A percentile compares a stretch with the other conserved stretches of the same genome.
These are phyloP conservation scores for Pimephales promelas DNA, from an alignment of 2,113 vertebrate species.

Conservation along the genomic window DNA sequence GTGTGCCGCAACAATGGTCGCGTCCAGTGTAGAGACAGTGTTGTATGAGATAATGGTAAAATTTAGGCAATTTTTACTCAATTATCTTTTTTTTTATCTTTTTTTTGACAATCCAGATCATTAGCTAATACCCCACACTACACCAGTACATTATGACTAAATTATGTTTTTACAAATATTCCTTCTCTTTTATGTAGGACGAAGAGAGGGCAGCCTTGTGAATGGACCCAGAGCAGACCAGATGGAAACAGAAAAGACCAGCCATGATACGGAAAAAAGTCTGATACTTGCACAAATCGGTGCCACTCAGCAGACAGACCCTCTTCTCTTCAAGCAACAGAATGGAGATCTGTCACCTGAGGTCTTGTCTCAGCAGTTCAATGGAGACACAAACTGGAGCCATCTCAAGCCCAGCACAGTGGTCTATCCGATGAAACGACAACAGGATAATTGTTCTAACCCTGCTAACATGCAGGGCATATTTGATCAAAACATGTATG, in stretches of 20 bases:
- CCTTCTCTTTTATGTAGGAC: conserved; percentile 65
- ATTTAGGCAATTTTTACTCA: not conserved
- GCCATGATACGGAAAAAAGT: conserved; percentile 92
- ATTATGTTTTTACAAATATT: not conserved
- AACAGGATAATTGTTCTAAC: conserved; percentile 73
- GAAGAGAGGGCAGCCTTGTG: conserved; percentile 88
- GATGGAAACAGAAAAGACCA: conserved; percentile 97
- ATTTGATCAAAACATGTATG: conserved; percentile 73
- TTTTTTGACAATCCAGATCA: not conserved
- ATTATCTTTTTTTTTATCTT: not conserved
- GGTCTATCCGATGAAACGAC: conserved; percentile 76
- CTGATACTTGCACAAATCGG: conserved; percentile 82
- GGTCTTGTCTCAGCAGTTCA: conserved; percentile 75
- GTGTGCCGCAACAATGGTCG: too few relatives aligned
- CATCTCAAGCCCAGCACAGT: conserved; percentile 74
- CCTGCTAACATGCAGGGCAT: conserved; percentile 75
- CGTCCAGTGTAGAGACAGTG: too few relatives aligned
- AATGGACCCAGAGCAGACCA: conserved; percentile 95
- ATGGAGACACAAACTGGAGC: conserved; percentile 80
- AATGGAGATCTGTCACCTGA: conserved; percentile 84
- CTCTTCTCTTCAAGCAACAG: conserved; percentile 78
- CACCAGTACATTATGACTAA: not conserved
- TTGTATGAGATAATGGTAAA: not conserved
- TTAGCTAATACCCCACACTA: not conserved
- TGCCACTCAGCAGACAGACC: conserved; percentile 76